phyloP scores from a whole-genome alignment of 2,888 invertebrate genomes.

The Pantelozetes paolii region DNA sequence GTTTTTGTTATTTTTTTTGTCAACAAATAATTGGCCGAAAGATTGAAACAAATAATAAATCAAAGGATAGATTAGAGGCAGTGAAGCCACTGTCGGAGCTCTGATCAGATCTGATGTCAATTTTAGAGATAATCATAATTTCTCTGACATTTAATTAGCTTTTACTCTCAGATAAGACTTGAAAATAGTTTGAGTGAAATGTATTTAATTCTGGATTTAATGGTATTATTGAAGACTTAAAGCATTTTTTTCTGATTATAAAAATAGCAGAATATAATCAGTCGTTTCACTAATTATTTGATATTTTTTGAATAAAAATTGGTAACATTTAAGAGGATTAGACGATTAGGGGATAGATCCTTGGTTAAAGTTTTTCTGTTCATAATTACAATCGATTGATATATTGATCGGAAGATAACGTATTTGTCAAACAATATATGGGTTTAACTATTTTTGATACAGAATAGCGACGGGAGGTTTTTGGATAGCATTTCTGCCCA shows the following conservation, averaged over 20 bases:
- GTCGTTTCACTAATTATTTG: background rate
- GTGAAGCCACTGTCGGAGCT: slow-evolving; percentile 33
- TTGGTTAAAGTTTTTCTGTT: no score
- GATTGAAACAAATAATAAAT: slow-evolving; percentile 12
- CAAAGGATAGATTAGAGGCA: slow-evolving; percentile 23
- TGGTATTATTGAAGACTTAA: background rate
- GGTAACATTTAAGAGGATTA: no score
- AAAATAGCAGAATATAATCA: background rate
- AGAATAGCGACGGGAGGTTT: background rate
- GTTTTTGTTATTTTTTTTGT: no score
- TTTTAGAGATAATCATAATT: background rate
- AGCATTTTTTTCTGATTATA: background rate
- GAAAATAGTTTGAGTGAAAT: background rate
- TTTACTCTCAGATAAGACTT: background rate
- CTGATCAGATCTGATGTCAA: background rate
- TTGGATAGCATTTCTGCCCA: slow-evolving; percentile 31
- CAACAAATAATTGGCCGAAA: background rate
- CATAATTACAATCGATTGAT: slow-evolving; percentile 13
- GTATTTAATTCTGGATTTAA: background rate
- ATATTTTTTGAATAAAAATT: no score
- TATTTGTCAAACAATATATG: slow-evolving; percentile 6
- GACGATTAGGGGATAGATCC: no score
- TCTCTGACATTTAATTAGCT: slow-evolving; percentile 19
- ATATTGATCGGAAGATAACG: slow-evolving; percentile 3
- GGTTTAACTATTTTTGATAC: background rate